Conservation (phyloP, 2,113 vertebrate species). For the Gracilinanus agilis region DNA sequence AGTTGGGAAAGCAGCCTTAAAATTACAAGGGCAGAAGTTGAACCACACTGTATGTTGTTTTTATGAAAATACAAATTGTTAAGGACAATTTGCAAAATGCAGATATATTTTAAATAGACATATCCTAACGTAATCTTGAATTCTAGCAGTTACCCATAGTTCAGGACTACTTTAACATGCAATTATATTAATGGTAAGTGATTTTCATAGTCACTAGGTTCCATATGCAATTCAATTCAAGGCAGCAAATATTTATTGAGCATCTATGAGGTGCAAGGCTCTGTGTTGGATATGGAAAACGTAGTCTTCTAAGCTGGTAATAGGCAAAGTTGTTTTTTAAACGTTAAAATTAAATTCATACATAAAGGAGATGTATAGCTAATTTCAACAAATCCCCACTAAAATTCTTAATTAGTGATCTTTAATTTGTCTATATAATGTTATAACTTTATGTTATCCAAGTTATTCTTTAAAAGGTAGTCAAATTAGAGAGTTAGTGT, state of each 20-base stretch:
- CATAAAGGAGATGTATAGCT: conserved; percentile 65
- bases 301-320: conserved; percentile 68
- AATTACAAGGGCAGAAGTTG: conserved; percentile 68
- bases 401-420: conserved; percentile 39
- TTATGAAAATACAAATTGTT: conserved; percentile 76
- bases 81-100: conserved; percentile 69
- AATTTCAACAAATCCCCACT: conserved; percentile 64
- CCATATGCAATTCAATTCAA: conserved; percentile 34
- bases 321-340: conserved; percentile 74
- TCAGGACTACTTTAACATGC: conserved; percentile 76
- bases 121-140: conserved; percentile 72
- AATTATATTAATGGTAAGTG: conserved; percentile 77
- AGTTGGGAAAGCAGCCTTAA: conserved; percentile 67
- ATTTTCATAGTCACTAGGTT: conserved; percentile 79
- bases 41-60: conserved; percentile 68
- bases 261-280: conserved; percentile 41
- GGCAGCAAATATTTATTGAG: conserved; percentile 19
- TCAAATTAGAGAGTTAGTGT: background rate
- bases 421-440: conserved; percentile 57
- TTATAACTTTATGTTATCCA: background rate
- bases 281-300: conserved; percentile 58
- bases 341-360: conserved; percentile 63
- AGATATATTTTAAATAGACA: conserved; percentile 66
- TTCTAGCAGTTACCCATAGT: conserved; percentile 67
- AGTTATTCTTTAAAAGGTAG: background rate